phyloP scores from a whole-genome alignment of 1,140 invertebrate species.

The Cydia fagiglandana region DNA sequence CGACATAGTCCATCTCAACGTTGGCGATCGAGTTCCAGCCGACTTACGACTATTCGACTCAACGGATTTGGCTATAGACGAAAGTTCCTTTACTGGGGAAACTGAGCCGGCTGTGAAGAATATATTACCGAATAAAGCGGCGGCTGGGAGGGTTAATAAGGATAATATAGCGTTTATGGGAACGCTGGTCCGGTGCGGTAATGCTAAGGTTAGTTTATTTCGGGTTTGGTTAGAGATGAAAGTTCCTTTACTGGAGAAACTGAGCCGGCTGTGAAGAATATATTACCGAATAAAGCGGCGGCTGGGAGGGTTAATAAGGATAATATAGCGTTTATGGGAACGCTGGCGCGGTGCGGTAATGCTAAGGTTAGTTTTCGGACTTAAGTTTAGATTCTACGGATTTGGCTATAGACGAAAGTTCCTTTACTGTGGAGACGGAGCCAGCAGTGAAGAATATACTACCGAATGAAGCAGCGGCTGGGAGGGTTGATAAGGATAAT shows the following conservation, averaged over 20 bases:
- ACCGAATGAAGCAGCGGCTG: no score
- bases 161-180: conserved; percentile 95
- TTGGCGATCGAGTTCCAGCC: conserved; percentile 97
- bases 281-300: no score
- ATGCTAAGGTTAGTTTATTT: conserved; percentile 93
- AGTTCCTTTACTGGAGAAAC: conserved; percentile 27
- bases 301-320: no score
- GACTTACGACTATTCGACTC: conserved; percentile 96
- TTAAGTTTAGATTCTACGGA: conserved; percentile 94
- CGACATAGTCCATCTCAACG: conserved; percentile 95
- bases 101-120: conserved; percentile 80
- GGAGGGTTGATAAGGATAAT: conserved; percentile 86
- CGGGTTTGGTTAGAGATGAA: no score
- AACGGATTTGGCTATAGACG: conserved; percentile 94
- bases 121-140: conserved; percentile 82
- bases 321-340: conserved; percentile 97
- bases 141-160: conserved; percentile 57
- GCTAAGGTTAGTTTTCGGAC: conserved; percentile 93
- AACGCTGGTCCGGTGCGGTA: conserved; percentile 96
- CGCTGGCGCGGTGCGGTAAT: conserved; percentile 96
- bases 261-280: no score
- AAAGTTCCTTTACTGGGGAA: conserved; percentile 87
- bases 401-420: conserved; percentile 79
- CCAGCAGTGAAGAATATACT: no score
- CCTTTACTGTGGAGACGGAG: no score